phyloP scores from a whole-genome alignment of 2,113 vertebrate species.

The Melanotaenia duboulayi region DNA sequence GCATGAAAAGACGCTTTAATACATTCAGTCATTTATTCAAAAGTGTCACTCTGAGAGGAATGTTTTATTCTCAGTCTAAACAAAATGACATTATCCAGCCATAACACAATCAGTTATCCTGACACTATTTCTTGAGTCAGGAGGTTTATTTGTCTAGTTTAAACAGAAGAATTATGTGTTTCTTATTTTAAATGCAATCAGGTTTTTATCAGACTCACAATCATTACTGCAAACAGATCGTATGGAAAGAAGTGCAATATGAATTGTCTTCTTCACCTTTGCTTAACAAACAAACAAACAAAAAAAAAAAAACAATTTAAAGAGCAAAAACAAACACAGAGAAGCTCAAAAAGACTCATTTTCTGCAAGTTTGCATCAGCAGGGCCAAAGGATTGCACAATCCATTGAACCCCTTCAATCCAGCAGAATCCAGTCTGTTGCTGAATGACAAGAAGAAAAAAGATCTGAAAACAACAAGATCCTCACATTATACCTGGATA shows the following conservation, averaged over 20 bases:
- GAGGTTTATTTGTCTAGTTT: background rate
- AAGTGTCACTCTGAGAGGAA: constrained; percentile 58
- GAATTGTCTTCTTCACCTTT: background rate
- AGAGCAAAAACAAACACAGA: background rate
- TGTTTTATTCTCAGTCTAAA: constrained; percentile 43
- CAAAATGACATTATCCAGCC: constrained; percentile 47
- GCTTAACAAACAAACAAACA: too few species aligned
- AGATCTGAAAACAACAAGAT: background rate
- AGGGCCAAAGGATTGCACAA: constrained; percentile 30
- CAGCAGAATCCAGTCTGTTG: constrained; percentile 23
- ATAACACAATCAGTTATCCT: constrained; percentile 32
- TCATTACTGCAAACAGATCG: background rate
- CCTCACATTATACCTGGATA: constrained; percentile 35
- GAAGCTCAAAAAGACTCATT: constrained; percentile 22
- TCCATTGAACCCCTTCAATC: constrained; percentile 15
- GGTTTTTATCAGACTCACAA: background rate
- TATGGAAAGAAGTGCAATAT: background rate
- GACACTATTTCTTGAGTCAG: background rate
- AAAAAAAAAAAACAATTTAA: too few species aligned
- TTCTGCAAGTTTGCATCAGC: constrained; percentile 21
- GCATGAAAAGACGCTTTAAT: constrained; percentile 74
- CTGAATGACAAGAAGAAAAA: background rate
- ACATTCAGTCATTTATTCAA: constrained; percentile 65
- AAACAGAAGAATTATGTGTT: background rate
- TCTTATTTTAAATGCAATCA: background rate